Evolutionary conservation across 2,797 vertebrate genomes (phyloP), one percentile per base, ranked within the genome.

Genomic region (Telmatherina bonti): DNA sequence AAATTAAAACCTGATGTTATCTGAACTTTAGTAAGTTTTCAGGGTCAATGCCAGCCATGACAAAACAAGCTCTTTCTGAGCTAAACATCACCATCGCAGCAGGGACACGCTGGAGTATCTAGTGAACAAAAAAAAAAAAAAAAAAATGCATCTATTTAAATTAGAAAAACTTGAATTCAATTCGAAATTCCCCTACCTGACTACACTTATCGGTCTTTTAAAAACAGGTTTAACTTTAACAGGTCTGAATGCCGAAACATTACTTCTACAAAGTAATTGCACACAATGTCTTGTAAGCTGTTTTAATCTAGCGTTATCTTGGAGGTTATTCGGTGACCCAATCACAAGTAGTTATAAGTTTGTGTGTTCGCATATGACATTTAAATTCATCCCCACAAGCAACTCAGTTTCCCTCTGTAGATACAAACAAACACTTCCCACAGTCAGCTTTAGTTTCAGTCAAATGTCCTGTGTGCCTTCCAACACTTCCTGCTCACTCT

Each of bases 1-100:
- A 41, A 41, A 41, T 41, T 41, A 41, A 85, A 72, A 62, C 36
- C 18, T 53, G 2, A 58, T 38, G 47, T 51, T 8, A 69, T 35
- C 33, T 43, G 29, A 66, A 68, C 70, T 5, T 4, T 45, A 13
- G 35, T 20, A 61, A 35, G 20, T 5, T 35, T 41, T 12, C 4
- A 22, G 31, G 58, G 26, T 27, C 67, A 30, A 62, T 66, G 45
- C 16, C 16, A 57, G 9, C 26, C 12, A 1, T 45, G 43, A 51
- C 18, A 58, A 61, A 74, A 67, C 22, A 5, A 62, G 41, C 30
- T 70, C 43, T 30, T 59, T 12, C 9, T 62, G 12, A 76, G 49
- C 5, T 4, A 60, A 20, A 66, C 38, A 51, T 15, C 5, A 7
- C 30, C 35, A 35, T 7, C 51, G 54, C 5, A 61, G 20, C n/a